Evolutionary conservation across 1,140 invertebrate genomes (phyloP), one percentile per base, ranked within the genome.

Genomic region (Platyscapa corneri): DNA sequence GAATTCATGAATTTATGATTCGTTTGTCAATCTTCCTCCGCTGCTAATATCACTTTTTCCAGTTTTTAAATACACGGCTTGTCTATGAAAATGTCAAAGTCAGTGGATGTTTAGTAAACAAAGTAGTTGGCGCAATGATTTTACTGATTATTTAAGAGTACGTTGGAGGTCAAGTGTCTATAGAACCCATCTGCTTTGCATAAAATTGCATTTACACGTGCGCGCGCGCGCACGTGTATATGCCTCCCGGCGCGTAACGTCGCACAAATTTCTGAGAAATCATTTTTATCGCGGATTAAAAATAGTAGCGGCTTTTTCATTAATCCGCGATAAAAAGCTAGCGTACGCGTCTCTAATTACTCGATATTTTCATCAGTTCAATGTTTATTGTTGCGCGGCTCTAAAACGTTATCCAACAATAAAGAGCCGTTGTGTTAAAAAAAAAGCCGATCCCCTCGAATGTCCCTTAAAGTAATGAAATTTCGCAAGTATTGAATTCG

Each of bases 381-480:
- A n/a, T n/a, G n/a, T n/a, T n/a, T n/a, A n/a, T n/a, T n/a, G n/a
- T n/a, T n/a, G n/a, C n/a, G n/a, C n/a, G n/a, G n/a, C n/a, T n/a
- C n/a, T n/a, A n/a, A n/a, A n/a, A n/a, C n/a, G 18, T 34, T 14
- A 30, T n/a, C 10, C 1, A 72, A 23, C 18, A 18, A n/a, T 18
- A 16, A 53, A 53, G 49, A 53, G 18, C 18, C 18, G 18, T 53
- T 53, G 49, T 39, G 39, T 23, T 18, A 23, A 23, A 39, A 12
- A 42, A 42, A 14, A 12, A 46, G 42, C 23, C 23, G 12, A 74
- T 74, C 23, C 20, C 0, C 37, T n/a, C 1, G 1, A 6, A n/a
- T 42, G 37, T 23, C 70, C 70, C 70, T 42, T n/a, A 74, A 39
- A 74, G 42, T 42, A 74, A 7, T n/a, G 39, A 74, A 74, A 74